Conservation (phyloP, 2,797 vertebrate genomes). For the Nothura maculosa region DNA sequence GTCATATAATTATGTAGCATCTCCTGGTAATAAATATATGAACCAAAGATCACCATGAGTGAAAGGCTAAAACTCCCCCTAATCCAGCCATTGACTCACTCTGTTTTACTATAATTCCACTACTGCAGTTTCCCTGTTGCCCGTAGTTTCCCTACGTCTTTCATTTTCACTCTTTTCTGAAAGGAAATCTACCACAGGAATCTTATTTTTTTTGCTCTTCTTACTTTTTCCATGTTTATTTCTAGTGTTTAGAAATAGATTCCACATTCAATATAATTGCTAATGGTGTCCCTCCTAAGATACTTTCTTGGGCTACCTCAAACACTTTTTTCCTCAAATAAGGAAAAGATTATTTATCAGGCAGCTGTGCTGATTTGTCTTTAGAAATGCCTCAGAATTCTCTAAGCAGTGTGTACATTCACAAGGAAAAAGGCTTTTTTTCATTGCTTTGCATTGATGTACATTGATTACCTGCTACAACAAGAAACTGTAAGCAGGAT, state of each 20-base stretch:
- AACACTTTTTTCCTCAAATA: neutral
- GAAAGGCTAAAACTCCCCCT: neutral
- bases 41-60: neutral
- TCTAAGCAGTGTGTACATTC: neutral
- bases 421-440: neutral
- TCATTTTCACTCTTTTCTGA: neutral
- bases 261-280: neutral
- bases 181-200: neutral
- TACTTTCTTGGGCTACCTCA: neutral
- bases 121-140: neutral
- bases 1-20: neutral
- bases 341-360: neutral
- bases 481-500: neutral
- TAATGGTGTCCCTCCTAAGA: neutral
- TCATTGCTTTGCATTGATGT: neutral
- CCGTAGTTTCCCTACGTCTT: neutral
- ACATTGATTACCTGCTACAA: neutral
- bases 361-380: neutral
- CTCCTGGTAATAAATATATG: neutral
- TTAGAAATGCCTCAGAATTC: neutral
- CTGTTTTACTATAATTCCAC: neutral
- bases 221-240: neutral
- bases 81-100: neutral
- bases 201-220: neutral
- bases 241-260: neutral